Percentiles rank a stretch among this genome's conserved stretches.
phyloP scores from a whole-genome alignment of 2,888 invertebrate species.

The Pomacea canaliculata region DNA sequence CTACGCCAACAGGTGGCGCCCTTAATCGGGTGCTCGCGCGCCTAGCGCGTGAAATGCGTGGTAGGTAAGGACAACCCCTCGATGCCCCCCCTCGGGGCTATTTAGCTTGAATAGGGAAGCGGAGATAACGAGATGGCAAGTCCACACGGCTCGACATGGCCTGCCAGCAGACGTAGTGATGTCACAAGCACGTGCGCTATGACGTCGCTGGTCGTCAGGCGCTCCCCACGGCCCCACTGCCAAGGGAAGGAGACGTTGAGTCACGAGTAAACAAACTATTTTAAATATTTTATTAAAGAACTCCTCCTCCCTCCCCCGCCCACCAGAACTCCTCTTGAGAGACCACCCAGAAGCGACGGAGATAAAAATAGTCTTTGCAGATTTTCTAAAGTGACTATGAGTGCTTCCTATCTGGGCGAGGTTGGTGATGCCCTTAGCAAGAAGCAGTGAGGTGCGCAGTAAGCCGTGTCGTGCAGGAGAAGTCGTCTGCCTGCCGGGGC shows the following conservation, averaged over 20 bases:
- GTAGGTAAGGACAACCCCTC: conserved; percentile 24
- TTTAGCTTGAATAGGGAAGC: conserved; percentile 26
- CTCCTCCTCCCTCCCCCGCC: background rate
- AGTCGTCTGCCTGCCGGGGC: too few relatives aligned
- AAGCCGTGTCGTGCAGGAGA: too few relatives aligned
- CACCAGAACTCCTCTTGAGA: background rate
- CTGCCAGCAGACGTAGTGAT: background rate
- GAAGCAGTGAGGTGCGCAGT: background rate
- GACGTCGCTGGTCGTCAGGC: conserved; percentile 5
- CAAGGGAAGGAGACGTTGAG: background rate
- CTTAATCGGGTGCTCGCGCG: conserved; percentile 22
- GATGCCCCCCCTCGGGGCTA: conserved; percentile 20
- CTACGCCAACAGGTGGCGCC: conserved; percentile 24
- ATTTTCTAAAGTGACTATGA: too few relatives aligned
- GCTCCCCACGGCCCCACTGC: background rate
- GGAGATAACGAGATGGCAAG: conserved; percentile 29
- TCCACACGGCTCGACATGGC: conserved; percentile 17
- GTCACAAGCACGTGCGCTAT: conserved; percentile 1
- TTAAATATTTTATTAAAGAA: conserved; percentile 23
- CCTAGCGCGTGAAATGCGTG: conserved; percentile 15
- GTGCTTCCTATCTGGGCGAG: too few relatives aligned
- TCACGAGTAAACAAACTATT: conserved; percentile 23
- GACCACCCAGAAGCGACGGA: conserved; percentile 23
- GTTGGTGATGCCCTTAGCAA: background rate
- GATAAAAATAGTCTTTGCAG: background rate